Evolutionary conservation across 2,888 invertebrate genomes (phyloP).

Genomic region (Emesis russula): DNA sequence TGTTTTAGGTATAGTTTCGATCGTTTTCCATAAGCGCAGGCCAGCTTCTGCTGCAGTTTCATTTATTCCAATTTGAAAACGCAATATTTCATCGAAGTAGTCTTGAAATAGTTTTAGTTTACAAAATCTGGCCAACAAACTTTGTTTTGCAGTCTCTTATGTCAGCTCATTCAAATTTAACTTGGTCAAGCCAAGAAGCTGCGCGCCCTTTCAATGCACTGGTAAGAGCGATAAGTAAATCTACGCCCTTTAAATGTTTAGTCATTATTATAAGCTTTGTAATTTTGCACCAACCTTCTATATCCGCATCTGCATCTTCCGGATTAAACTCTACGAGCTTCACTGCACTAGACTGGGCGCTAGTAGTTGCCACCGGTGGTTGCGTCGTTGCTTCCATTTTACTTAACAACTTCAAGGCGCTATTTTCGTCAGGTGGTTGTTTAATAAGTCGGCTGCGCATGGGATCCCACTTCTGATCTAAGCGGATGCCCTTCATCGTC

Average conservation of each 20-base stretch:
- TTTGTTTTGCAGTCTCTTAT: conserved; percentile 78
- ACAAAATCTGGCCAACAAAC: conserved; percentile 79
- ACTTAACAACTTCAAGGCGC: not conserved
- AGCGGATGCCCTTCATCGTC: not conserved
- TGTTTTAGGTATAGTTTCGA: conserved; percentile 58
- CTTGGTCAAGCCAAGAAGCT: conserved; percentile 78
- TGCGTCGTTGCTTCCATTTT: not conserved
- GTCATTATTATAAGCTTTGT: conserved; percentile 64
- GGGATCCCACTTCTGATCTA: not conserved
- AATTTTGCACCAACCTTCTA: conserved; percentile 83
- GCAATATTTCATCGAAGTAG: conserved; percentile 79
- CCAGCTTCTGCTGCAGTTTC: too few species aligned
- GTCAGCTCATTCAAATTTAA: conserved; percentile 62
- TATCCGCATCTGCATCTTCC: conserved; percentile 64
- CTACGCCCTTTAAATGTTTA: conserved; percentile 73
- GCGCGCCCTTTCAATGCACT: conserved; percentile 81
- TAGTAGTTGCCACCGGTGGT: not conserved
- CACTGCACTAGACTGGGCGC: not conserved
- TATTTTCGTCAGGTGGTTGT: conserved; percentile 1
- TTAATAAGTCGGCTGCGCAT: not conserved
- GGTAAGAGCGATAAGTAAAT: conserved; percentile 81
- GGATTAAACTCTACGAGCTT: not conserved
- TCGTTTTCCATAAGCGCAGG: too few species aligned
- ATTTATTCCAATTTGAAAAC: too few species aligned
- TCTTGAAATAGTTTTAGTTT: conserved; percentile 83